Evolutionary conservation across 2,888 invertebrate genomes (phyloP), one percentile per base, ranked within the genome.

Genomic region (Euzetes globulus): DNA sequence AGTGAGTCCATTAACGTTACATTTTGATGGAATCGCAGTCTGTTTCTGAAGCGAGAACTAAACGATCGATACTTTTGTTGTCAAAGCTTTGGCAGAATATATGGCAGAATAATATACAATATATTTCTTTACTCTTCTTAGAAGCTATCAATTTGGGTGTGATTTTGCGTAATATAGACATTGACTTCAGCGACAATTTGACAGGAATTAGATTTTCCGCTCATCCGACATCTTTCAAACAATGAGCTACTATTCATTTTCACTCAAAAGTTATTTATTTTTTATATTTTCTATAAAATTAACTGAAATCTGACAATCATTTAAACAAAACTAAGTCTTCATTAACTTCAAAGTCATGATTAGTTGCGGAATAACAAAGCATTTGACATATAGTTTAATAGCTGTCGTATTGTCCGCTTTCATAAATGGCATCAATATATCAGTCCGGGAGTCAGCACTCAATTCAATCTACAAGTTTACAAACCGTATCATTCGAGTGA

Each of bases 101-200:
- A 41, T 9, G 9, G 13, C 11, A 41, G 41, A 41, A 41, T 41
- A 41, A 41, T 13, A 41, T 11, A 41, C 41, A 41, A 41, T 41
- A 41, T 58, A 29, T 29, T 58, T 58, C 58, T 58, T 58, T 13
- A 27, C 29, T 58, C 25, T 58, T 58, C 58, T 58, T 58, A 58
- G 55, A 50, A 50, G 50, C 50, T 55, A 55, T 55, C 22, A 22
- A 25, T 29, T 29, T 58, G 4, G 7, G 13, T 58, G 27, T 19
- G 58, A 58, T 58, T 58, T 58, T 58, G 58, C 58, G 58, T 58
- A 58, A 27, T 58, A 58, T 58, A 58, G 58, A 58, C 27, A 58
- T 15, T 27, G 58, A 27, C 22, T 29, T 29, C 9, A 58, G 58
- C 25, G 22, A 27, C 5, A 27, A 27, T 58, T 17, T 58, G 27